Base-by-base conservation (phyloP, 1,140 invertebrate species). In the Drosophila novamexicana region DNA sequence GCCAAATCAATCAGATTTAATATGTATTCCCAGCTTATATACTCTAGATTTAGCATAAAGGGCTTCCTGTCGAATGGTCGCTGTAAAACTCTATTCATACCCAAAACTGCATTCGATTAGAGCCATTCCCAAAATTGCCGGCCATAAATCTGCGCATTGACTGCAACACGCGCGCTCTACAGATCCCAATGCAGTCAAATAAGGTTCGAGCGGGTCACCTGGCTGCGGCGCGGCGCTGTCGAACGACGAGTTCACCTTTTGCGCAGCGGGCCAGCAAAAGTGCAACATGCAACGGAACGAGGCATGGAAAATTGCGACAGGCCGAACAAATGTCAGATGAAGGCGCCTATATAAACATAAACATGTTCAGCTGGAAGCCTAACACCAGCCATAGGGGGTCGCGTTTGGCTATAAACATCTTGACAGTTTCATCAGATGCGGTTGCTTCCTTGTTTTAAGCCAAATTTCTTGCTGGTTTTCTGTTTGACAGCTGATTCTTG, bases 291-390 rank as follows among this genome's bases (percentile, higher is more conserved):
- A 56, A 53, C 52, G n/a, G 22, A 69, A 81, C 47, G 57, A 61
- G 58, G 63, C 79, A 81, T 74, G 79, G 56, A 65, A 81, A 73
- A 81, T 77, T 81, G 75, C 79, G 47, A 69, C 69, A 74, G 54
- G 36, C 53, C 10, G 22, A 12, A 16, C 32, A 34, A 9, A 36
- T 29, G 47, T 40, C 47, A 45, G 64, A 45, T 37, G 40, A 40
- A 47, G 68, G 66, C 58, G 66, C 44, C 58, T 32, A 29, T 34
- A 18, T 12, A 47, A 47, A 59, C 32, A 59, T 58, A 40, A 67
- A 44, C 68, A 65, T 50, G 53, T 57, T 57, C 39, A 37, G 50
- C 14, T n/a, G 14, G 32, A 14, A 16, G 18, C 16, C 32, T 12
- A 53, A 56, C 12, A 44, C 34, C 10, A 52, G 44, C 72, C 52